Evolutionary conservation across 2,888 invertebrate species (phyloP), one percentile per base, ranked within the genome.

Genomic region (Syrista parreyssii): DNA sequence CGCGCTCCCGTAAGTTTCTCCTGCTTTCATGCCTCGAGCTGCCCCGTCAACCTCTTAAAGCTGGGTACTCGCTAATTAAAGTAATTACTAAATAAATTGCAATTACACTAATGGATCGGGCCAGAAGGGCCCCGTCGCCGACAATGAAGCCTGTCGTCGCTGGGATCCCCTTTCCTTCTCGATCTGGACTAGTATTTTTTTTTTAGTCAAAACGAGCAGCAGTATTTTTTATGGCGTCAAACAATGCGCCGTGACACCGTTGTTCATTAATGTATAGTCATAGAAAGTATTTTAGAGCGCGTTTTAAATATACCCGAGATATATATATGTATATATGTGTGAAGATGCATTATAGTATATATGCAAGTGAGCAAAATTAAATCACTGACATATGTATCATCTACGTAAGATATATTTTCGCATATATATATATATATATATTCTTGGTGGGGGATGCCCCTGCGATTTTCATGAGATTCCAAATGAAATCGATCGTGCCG

Each of bases 81-180:
- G 90, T 90, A 91, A 91, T 91, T 90, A 90, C 90, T 89, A 89
- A 90, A 91, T 91, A 90, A 91, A 91, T 90, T 91, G 89, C 89
- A 91, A 91, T 91, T 89, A 90, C 88, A 88, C 89, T 91, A 91
- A 91, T 91, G 91, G 91, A 86, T 86, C 86, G 80, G 82, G 82
- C 85, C 80, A 79, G 77, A 15, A 36, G 33, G 74, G 71, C 31
- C 31, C 31, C 71, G 32, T 31, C 15, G 12, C 32, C 71, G 71
- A 71, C 31, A 32, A 32, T 32, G 74, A 33, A 30, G 74, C 31
- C 74, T 35, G 36, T 74, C 74, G 74, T 74, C 74, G 35, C 71
- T 36, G 31, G 30, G 15, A 40, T 40, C 40, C 15, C 40, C 23
- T 23, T 55, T 55, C 23, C 23, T 55, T 55, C 23, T 55, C 55